Percentiles rank a stretch among this genome's conserved stretches.
These are phyloP conservation scores for Pomatostomus ruficeps DNA, from an alignment of 2,113 vertebrate genomes.

Conservation along the genomic window DNA sequence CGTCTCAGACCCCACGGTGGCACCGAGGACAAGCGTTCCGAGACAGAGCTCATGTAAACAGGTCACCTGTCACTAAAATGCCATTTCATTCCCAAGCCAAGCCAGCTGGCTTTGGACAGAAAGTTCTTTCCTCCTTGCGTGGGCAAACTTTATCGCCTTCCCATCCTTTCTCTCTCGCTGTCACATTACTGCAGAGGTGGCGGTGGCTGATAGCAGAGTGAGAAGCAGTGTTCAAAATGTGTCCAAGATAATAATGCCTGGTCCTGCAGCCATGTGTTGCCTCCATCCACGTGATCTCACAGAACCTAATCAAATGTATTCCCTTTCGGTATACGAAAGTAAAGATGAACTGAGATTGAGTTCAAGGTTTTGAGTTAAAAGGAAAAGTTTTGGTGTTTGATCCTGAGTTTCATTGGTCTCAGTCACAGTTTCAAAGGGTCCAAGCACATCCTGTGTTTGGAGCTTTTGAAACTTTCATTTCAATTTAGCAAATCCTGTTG, in stretches of 20 bases:
- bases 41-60: background rate
- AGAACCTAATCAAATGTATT: background rate
- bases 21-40: conserved; percentile 18
- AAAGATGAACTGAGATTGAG: background rate
- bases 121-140: conserved; percentile 72
- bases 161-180: conserved; percentile 69
- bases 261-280: background rate
- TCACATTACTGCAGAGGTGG: conserved; percentile 75
- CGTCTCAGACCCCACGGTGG: conserved; percentile 67
- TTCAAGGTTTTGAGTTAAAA: background rate
- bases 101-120: conserved; percentile 78
- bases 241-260: conserved; percentile 57
- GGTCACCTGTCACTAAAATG: background rate
- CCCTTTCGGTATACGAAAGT: background rate
- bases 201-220: conserved; percentile 69
- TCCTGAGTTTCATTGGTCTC: background rate
- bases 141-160: conserved; percentile 74
- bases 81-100: conserved; percentile 70
- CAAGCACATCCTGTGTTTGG: background rate
- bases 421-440: background rate
- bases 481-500: background rate
- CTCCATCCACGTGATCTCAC: background rate
- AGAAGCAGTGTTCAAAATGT: conserved; percentile 76
- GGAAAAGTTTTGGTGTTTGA: background rate
- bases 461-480: background rate